Evolutionary conservation across 2,888 invertebrate genomes (phyloP), one percentile per base, ranked within the genome.

Genomic region (Theretra japonica): DNA sequence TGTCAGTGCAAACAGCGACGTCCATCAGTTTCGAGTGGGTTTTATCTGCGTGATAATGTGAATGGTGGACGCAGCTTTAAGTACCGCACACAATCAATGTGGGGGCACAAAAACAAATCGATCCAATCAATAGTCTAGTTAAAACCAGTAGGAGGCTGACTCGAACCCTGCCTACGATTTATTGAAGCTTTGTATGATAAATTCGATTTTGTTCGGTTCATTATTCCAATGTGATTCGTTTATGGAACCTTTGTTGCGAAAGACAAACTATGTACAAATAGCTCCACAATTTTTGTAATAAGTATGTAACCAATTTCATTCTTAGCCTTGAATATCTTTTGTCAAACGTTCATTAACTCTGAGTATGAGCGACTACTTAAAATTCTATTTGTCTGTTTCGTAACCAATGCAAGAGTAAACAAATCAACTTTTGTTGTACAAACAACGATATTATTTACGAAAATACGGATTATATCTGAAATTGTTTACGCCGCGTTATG

Each of bases 21-120:
- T 80, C 83, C 83, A 82, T 74, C 83, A 84, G 90, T 88, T 89
- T 92, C 85, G 82, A 91, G 90, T 89, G 89, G 79, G 77, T 86
- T 88, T 88, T 90, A 91, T 89, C 89, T 79, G 74, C 74, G 76
- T 74, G 90, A 91, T 91, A 91, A 84, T 82, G 78, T 74, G 75
- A 83, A 81, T 82, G 83, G 78, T 81, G 83, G 83, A 82, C 83
- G 80, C 80, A 77, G 83, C 82, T 85, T 86, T 85, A 8, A n/a
- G n/a, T 33, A 57, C 57, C 15, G 23, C 57, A 65, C n/a, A 21
- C 21, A 65, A 65, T 82, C 85, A 75, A 75, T 71, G 71, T 71
- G 62, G 69, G 68, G 53, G 68, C 28, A 70, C 48, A 74, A 74
- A 75, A 80, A 77, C 72, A 77, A 76, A 77, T 76, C 74, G 71